Conservation (phyloP, 2,113 vertebrate genomes). For the Anser cygnoides region DNA sequence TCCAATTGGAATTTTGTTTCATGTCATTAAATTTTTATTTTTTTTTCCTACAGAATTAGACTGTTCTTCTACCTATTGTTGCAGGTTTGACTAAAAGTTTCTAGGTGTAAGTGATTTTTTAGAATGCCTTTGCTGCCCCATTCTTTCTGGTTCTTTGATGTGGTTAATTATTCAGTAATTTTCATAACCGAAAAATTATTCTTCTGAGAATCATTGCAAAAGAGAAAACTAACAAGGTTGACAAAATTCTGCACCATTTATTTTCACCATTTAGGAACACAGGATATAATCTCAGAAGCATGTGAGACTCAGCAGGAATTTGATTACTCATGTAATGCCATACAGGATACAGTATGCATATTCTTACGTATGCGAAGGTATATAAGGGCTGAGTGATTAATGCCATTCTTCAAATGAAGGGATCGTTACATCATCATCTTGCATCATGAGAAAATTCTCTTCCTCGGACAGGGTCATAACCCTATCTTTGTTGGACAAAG, state of each 20-base stretch:
- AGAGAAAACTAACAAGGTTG: neutral
- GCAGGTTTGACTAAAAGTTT: neutral
- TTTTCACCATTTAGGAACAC: neutral
- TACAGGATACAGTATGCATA: neutral
- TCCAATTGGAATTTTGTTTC: neutral
- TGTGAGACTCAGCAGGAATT: neutral
- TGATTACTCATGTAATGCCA: neutral
- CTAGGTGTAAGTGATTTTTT: neutral
- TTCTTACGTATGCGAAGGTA: neutral
- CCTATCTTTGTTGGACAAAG: neutral
- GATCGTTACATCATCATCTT: neutral
- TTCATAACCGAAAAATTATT: neutral
- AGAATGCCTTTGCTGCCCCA: accelerated
- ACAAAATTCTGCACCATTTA: neutral
- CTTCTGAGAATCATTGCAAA: neutral
- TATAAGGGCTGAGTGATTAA: slow-evolving; percentile 29
- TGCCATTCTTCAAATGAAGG: slow-evolving; percentile 6
- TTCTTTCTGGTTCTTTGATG: neutral
- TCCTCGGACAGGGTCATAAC: neutral
- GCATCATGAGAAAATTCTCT: slow-evolving; percentile 19
- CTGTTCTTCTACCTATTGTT: neutral
- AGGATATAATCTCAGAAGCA: neutral
- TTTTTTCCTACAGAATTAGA: neutral
- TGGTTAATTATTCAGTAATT: neutral
- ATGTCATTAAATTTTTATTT: neutral